Evolutionary conservation across 2,113 vertebrate genomes (phyloP), one percentile per base, ranked within the genome.

Genomic region (Sminthopsis crassicaudata): DNA sequence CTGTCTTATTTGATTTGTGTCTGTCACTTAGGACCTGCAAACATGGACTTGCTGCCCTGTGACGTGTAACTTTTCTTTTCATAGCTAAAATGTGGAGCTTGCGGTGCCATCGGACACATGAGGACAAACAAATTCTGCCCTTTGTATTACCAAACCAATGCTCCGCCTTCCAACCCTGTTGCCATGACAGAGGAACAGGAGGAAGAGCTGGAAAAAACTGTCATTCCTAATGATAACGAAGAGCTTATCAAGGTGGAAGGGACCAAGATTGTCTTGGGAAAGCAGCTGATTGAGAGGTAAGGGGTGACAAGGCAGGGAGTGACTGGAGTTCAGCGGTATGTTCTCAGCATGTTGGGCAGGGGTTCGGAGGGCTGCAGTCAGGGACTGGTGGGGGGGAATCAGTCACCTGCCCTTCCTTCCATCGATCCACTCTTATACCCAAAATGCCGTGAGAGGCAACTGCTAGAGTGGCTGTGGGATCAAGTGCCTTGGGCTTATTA

Each of bases 141-240:
- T 0, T 98, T 99, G 27, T 99, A 99, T 98, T 99, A 99, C 98
- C 99, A 99, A 98, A 99, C 99, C 94, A 99, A 99, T 89, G 99
- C 99, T 0, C 99, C 99, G 0, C 99, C 99, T 92, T 99, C 99
- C 27, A 99, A 99, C 97, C 99, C 99, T 2, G 99, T 99, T 42
- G 99, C 99, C 94, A 99, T 99, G 99, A 99, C 99, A 27, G 99
- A 99, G 96, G 99, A 99, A 97, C 99, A 99, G 97, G 99, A 99
- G 96, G 99, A 99, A 94, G 99, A 99, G 98, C 98, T 99, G 95
- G 99, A 99, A 97, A 99, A 99, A 98, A 99, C 99, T 0, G 99
- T 99, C 22, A 99, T 99, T 97, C 99, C 99, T 98, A 99, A 99
- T 52, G 99, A 99, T 95, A 99, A 99, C 8, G 99, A 99, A 97